phyloP scores from a whole-genome alignment of 2,888 invertebrate genomes.

The Chloromyia formosa region DNA sequence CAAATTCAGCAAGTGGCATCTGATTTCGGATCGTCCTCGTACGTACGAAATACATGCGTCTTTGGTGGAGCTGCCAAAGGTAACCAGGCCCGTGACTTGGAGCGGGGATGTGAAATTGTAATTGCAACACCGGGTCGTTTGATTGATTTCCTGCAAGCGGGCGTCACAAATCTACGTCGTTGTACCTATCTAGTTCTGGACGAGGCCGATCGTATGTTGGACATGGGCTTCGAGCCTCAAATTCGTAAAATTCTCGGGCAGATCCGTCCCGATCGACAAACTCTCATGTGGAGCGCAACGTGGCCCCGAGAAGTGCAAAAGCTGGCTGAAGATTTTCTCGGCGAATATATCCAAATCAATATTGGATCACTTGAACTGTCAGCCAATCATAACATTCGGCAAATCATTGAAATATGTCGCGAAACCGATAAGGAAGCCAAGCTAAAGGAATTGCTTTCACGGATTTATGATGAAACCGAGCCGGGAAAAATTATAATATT shows the following conservation, averaged over 20 bases:
- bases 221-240: conserved; percentile 98
- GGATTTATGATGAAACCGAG: conserved; percentile 79
- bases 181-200: conserved; percentile 88
- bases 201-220: conserved; percentile 95
- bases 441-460: conserved; percentile 58
- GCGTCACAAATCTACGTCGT: conserved; percentile 76
- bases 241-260: conserved; percentile 93
- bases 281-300: conserved; percentile 99
- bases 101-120: conserved; percentile 84
- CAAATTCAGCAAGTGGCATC: conserved; percentile 84
- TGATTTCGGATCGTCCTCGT: conserved; percentile 81
- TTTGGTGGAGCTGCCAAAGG: conserved; percentile 93
- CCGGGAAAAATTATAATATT: conserved; percentile 92
- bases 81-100: conserved; percentile 75
- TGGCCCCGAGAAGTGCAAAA: conserved; percentile 97
- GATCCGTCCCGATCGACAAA: conserved; percentile 93
- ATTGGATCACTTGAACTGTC: conserved; percentile 83
- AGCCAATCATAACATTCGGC: conserved; percentile 89
- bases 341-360: conserved; percentile 88
- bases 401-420: conserved; percentile 81
- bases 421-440: conserved; percentile 78
- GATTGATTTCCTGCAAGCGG: conserved; percentile 83
- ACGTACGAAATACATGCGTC: conserved; percentile 84
- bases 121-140: conserved; percentile 91
- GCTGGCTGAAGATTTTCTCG: conserved; percentile 91